phyloP scores from a whole-genome alignment of 2,113 vertebrate species.

The Erythrolamprus reginae region DNA sequence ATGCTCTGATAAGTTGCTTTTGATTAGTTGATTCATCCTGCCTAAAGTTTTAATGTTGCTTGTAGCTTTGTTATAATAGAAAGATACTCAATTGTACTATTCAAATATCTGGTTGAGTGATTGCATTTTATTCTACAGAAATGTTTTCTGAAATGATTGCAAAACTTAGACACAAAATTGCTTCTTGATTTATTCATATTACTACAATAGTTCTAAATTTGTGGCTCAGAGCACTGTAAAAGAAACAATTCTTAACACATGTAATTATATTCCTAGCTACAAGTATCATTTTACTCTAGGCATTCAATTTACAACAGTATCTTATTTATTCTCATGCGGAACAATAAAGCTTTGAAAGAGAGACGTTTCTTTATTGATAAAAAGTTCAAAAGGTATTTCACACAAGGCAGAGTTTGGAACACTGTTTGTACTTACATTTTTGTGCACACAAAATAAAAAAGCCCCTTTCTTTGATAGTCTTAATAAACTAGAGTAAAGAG shows the following conservation, averaged over 20 bases:
- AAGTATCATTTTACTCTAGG: conserved; percentile 7
- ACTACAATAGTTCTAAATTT: neutral
- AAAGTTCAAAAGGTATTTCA: neutral
- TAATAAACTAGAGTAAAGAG: neutral
- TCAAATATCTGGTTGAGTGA: neutral
- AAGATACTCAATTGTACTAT: neutral
- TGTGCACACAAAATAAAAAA: neutral
- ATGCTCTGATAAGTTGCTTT: neutral
- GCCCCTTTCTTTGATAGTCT: neutral
- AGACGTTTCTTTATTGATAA: neutral
- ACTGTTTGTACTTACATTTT: neutral
- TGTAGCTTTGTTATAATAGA: neutral
- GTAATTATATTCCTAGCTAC: conserved; percentile 27
- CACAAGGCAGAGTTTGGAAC: neutral
- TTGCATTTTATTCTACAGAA: neutral
- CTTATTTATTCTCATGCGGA: conserved; percentile 8
- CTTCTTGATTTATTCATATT: neutral
- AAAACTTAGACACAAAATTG: neutral
- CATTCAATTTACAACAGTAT: conserved; percentile 8
- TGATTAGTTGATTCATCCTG: neutral
- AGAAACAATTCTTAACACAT: conserved; percentile 17
- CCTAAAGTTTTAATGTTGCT: neutral
- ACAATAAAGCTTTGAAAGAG: conserved; percentile 8
- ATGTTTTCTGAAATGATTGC: neutral
- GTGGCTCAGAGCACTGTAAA: conserved; percentile 2